Evolutionary conservation across 2,113 vertebrate genomes (phyloP).

Genomic region (Mormoops blainvillei): DNA sequence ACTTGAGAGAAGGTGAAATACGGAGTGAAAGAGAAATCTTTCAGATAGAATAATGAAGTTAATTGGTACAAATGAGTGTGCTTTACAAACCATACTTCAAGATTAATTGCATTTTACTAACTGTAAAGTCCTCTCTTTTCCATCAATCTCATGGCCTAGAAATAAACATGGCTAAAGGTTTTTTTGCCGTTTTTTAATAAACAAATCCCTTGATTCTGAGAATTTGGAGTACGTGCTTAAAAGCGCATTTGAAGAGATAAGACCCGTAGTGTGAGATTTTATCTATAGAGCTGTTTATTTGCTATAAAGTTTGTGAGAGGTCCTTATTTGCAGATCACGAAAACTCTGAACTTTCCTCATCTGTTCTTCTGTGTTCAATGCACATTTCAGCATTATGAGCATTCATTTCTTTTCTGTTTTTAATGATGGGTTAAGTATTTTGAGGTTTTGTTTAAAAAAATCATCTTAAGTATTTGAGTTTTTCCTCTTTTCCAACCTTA

Average conservation of each 20-base stretch:
- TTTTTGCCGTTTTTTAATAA: not conserved
- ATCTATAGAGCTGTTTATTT: not conserved
- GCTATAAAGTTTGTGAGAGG: not conserved
- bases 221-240: not conserved
- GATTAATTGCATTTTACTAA: conserved; percentile 46
- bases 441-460: not conserved
- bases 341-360: not conserved
- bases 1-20: conserved; percentile 46
- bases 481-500: not conserved
- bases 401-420: not conserved
- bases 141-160: not conserved
- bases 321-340: not conserved
- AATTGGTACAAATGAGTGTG: conserved; percentile 67
- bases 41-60: conserved; percentile 57
- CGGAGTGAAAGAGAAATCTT: conserved; percentile 43
- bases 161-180: not conserved
- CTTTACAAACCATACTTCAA: conserved; percentile 3
- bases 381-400: not conserved
- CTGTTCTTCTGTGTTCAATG: not conserved
- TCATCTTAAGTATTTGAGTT: not conserved
- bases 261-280: not conserved
- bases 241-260: not conserved
- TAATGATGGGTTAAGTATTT: not conserved
- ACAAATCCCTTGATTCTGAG: not conserved
- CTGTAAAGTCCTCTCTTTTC: not conserved